Base-by-base conservation (phyloP, 2,888 invertebrate species). In the Lithophane semibrunnea region DNA sequence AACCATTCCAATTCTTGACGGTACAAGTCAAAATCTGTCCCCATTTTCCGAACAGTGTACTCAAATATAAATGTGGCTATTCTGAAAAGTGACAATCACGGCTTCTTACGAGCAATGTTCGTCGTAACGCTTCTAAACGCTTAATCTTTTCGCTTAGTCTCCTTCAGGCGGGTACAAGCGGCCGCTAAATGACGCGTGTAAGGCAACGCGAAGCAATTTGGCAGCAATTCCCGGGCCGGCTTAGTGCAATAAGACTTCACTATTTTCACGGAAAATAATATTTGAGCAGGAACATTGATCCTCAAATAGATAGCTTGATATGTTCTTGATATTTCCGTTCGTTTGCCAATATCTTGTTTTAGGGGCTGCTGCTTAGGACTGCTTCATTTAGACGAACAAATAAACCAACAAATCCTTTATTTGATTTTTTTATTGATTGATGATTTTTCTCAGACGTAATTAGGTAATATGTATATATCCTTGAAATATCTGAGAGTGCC, bases 141-240 rank as follows among this genome's bases (percentile, higher is more conserved):
- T 82, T 83, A 82, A 86, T 83, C 84, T 82, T 84, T 76, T 82
- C 86, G 79, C 85, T 85, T 86, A 88, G 75, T 81, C 86, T 75
- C 64, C 82, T 86, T 85, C 77, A 65, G 56, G 60, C 79, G 68
- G 80, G 73, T 85, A 85, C 81, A 83, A 92, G 90, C 90, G 88
- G 89, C 90, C 88, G 84, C 88, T 95, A 95, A 96, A 96, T 95
- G 95, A 96, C 93, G 94, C 96, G 95, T 95, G 91, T 91, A 93
- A 93, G 92, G 94, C 93, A 94, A 93, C 92, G 91, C 91, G 81
- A 88, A 92, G 95, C 96, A 95, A 96, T 96, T 96, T 96, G 96
- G 96, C 96, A 96, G 92, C 92, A 90, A 91, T 91, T 93, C 91
- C 91, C 87, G 87, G 83, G 83, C 89, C 89, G 89, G 91, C 92